phyloP scores from a whole-genome alignment of 2,888 invertebrate species.

The Dicycla oo region DNA sequence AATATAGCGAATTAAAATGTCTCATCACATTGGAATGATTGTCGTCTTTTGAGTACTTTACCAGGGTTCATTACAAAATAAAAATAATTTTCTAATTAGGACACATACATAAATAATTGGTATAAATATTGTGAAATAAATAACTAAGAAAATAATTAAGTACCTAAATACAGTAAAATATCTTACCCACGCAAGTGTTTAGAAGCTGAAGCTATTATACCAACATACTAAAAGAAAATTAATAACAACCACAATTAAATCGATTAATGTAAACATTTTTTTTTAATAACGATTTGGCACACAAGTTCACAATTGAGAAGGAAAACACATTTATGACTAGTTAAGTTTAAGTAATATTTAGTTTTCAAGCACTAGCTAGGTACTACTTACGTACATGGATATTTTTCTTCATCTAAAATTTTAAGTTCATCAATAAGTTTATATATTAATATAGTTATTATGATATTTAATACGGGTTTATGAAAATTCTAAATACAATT shows the following conservation, averaged over 20 bases:
- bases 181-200: constrained; percentile 6
- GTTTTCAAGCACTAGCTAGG: constrained; percentile 39
- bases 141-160: constrained; percentile 38
- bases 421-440: constrained; percentile 15
- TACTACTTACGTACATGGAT: constrained; percentile 45
- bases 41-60: constrained; percentile 36
- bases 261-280: constrained; percentile 22
- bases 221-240: constrained; percentile 15
- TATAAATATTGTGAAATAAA: constrained; percentile 29
- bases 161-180: constrained; percentile 20
- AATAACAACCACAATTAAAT: constrained; percentile 40
- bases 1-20: constrained; percentile 9
- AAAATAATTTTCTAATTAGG: background rate
- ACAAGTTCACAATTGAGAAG: constrained; percentile 59
- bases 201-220: constrained; percentile 9
- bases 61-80: background rate
- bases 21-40: constrained; percentile 51
- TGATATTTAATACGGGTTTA: constrained; percentile 12
- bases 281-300: constrained; percentile 65
- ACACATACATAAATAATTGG: constrained; percentile 4
- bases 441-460: constrained; percentile 6
- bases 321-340: constrained; percentile 66
- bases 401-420: constrained; percentile 10
- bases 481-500: background rate
- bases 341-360: constrained; percentile 44